These are phyloP conservation scores for Dendrolimus kikuchii DNA, from an alignment of 1,140 invertebrate species.

Conservation along the genomic window DNA sequence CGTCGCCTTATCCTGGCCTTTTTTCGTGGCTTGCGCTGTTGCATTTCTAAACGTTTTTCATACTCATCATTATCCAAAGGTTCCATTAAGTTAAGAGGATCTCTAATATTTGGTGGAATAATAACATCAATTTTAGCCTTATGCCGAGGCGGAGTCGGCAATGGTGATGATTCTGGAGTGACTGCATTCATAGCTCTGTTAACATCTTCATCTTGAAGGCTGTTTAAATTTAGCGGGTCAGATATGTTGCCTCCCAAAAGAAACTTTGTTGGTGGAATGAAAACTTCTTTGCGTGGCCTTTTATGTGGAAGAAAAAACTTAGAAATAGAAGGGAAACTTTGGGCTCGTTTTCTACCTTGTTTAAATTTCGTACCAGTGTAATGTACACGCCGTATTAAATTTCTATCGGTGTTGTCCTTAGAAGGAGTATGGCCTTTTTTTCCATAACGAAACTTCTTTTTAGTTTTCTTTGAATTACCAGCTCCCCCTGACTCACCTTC, in stretches of 20 bases:
- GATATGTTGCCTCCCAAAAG: slow-evolving; percentile 94
- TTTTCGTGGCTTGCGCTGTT: slow-evolving; percentile 76
- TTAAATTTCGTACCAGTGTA: slow-evolving; percentile 59
- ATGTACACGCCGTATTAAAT: slow-evolving; percentile 49
- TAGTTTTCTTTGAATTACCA: slow-evolving; percentile 45
- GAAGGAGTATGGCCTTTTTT: slow-evolving; percentile 53
- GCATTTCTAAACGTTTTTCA: slow-evolving; percentile 79
- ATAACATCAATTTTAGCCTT: slow-evolving; percentile 91
- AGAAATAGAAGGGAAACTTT: slow-evolving; percentile 66
- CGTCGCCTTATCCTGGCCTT: slow-evolving; percentile 74
- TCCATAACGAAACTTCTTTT: slow-evolving; percentile 61
- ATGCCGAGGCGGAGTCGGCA: slow-evolving; percentile 88
- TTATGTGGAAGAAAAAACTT: slow-evolving; percentile 78
- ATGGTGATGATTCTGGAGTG: slow-evolving; percentile 89
- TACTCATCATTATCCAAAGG: slow-evolving; percentile 87
- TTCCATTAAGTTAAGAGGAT: slow-evolving; percentile 90
- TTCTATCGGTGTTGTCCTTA: slow-evolving; percentile 56
- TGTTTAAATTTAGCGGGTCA: slow-evolving; percentile 95
- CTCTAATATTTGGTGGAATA: slow-evolving; percentile 92
- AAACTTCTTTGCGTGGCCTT: slow-evolving; percentile 80
- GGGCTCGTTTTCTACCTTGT: slow-evolving; percentile 58
- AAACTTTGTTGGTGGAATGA: slow-evolving; percentile 92
- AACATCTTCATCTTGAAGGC: slow-evolving; percentile 90
- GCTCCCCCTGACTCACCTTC: slow-evolving; percentile 31
- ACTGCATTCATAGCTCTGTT: slow-evolving; percentile 89